phyloP scores from a whole-genome alignment of 2,113 vertebrate genomes.

The Spermophilus dauricus region DNA sequence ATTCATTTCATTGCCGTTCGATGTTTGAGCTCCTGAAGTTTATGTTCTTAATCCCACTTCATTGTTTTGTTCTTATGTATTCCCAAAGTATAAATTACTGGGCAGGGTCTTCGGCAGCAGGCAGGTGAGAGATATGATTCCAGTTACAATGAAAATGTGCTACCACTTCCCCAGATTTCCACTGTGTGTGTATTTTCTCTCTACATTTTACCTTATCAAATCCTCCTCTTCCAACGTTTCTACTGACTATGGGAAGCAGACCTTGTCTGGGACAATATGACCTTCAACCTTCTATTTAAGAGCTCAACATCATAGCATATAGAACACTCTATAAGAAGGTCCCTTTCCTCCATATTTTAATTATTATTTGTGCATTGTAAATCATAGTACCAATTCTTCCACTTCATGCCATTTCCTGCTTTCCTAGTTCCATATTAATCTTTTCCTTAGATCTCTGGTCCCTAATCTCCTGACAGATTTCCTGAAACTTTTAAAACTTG shows the following conservation, averaged over 20 bases:
- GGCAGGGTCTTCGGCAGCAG: background rate
- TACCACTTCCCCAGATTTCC: background rate
- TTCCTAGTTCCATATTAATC: background rate
- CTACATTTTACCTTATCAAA: background rate
- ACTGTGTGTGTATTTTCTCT: background rate
- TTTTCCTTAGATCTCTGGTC: background rate
- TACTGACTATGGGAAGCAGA: background rate
- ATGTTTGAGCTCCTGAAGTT: background rate
- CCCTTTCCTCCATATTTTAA: background rate
- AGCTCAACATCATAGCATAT: background rate
- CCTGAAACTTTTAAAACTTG: background rate
- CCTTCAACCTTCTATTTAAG: background rate
- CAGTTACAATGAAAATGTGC: background rate
- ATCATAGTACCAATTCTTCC: background rate
- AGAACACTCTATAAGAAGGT: background rate
- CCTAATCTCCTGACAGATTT: background rate
- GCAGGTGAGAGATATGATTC: background rate
- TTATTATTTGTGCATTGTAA: background rate
- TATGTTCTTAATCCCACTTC: background rate
- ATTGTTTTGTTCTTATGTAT: background rate
- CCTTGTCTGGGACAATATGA: background rate
- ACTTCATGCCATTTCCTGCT: background rate
- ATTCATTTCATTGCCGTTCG: background rate
- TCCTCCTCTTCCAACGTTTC: background rate
- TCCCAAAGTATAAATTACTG: background rate